These are phyloP conservation scores for Zaprionus lineosus DNA, from an alignment of 2,888 invertebrate genomes.

Conservation along the genomic window DNA sequence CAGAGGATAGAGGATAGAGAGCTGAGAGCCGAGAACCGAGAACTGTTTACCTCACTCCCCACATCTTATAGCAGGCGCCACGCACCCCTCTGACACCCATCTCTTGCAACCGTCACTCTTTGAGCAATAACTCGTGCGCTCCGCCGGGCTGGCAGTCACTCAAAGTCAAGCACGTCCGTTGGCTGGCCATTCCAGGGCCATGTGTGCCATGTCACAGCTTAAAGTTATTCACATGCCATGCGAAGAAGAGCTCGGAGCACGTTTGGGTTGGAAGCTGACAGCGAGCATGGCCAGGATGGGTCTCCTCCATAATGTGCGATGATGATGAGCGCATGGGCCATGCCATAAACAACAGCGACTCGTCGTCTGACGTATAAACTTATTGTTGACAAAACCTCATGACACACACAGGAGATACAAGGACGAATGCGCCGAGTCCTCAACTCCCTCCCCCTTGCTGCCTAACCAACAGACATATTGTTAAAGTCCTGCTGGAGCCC, in stretches of 20 bases:
- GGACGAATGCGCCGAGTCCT: slow-evolving; percentile 8
- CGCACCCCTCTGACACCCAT: no score
- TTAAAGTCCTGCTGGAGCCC: slow-evolving; percentile 62
- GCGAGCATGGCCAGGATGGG: slow-evolving; percentile 21
- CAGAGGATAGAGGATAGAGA: no score
- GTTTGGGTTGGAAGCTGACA: no score
- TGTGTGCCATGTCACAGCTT: slow-evolving; percentile 69
- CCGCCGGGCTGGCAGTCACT: slow-evolving; percentile 37
- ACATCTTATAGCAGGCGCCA: no score
- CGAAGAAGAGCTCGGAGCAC: slow-evolving; percentile 16
- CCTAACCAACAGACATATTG: slow-evolving; percentile 66
- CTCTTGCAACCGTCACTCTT: no score
- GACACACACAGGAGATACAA: slow-evolving; percentile 43
- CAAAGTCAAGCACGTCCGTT: slow-evolving; percentile 75
- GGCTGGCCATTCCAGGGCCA: slow-evolving; percentile 26
- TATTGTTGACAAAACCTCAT: slow-evolving; percentile 78
- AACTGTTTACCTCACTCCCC: no score
- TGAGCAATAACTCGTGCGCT: slow-evolving; percentile 1
- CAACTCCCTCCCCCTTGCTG: no score
- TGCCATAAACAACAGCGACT: slow-evolving; percentile 72
- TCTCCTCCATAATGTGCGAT: slow-evolving; percentile 28
- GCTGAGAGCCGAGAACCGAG: no score
- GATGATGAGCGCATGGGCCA: slow-evolving; percentile 48
- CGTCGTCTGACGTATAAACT: slow-evolving; percentile 67
- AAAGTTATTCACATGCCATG: slow-evolving; percentile 65